phyloP scores from a whole-genome alignment of 1,140 invertebrate species.

The Pseudobourletiella spinata region DNA sequence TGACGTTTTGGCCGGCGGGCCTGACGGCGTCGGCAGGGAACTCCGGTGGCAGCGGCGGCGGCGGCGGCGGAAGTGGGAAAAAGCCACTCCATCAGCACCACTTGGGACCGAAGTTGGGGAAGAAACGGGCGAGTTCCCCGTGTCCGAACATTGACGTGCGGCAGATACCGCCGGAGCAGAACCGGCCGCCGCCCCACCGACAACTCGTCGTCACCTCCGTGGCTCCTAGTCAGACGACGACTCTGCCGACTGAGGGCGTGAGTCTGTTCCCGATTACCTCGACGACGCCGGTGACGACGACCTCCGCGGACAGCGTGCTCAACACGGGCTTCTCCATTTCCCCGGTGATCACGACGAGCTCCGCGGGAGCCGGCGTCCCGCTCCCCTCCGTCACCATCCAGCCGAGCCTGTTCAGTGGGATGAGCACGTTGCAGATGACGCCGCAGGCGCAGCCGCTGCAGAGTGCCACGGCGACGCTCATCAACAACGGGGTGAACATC shows the following conservation, averaged over 20 bases:
- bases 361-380: neutral
- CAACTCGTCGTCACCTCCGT: neutral
- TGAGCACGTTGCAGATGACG: slow-evolving; percentile 8
- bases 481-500: neutral
- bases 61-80: slow-evolving; percentile 3
- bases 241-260: slow-evolving; percentile 18
- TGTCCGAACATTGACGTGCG: slow-evolving; percentile 51
- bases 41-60: neutral
- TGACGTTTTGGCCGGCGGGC: slow-evolving; percentile 9
- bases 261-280: slow-evolving; percentile 22
- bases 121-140: slow-evolving; percentile 40
- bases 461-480: neutral
- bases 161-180: slow-evolving; percentile 43
- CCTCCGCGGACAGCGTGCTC: neutral
- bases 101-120: neutral
- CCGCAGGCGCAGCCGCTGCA: neutral
- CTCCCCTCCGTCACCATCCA: neutral
- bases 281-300: neutral
- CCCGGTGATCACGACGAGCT: slow-evolving; percentile 16
- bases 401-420: neutral
- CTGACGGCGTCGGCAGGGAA: neutral
- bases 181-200: slow-evolving; percentile 36
- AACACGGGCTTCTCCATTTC: slow-evolving; percentile 32
- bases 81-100: slow-evolving; percentile 21
- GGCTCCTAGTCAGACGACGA: slow-evolving; percentile 20